Conservation (phyloP, 1,140 invertebrate species). For the Popillia japonica region DNA sequence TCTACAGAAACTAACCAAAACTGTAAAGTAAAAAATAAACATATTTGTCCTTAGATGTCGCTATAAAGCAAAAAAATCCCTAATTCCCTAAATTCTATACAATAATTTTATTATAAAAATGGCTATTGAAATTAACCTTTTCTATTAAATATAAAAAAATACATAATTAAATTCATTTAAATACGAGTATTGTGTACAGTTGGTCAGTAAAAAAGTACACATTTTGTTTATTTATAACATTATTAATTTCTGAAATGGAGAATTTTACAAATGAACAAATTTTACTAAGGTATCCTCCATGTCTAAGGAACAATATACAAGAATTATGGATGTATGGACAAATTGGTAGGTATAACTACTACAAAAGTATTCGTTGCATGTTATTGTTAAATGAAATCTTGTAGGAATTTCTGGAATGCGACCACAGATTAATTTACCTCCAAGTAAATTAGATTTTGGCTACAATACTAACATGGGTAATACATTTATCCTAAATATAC, state of each 20-base stretch:
- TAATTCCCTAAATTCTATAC: too few relatives aligned
- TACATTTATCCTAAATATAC: conserved; percentile 55
- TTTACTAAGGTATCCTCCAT: background rate
- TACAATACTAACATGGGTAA: conserved; percentile 48
- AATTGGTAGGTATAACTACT: conserved; percentile 19
- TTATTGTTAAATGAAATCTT: background rate
- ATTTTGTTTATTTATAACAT: too few relatives aligned
- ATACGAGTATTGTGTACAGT: too few relatives aligned
- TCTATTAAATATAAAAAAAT: too few relatives aligned
- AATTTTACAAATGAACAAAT: conserved; percentile 32
- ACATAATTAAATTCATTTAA: too few relatives aligned
- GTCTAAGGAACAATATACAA: conserved; percentile 33
- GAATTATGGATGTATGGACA: conserved; percentile 35
- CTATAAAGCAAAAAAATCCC: too few relatives aligned
- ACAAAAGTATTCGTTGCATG: background rate
- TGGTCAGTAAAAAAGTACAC: too few relatives aligned
- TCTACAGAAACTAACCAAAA: too few relatives aligned
- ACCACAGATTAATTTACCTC: conserved; percentile 31
- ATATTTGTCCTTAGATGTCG: too few relatives aligned
- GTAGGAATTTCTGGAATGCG: conserved; percentile 15
- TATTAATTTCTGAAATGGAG: background rate
- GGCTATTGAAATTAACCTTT: too few relatives aligned
- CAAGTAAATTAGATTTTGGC: conserved; percentile 44
- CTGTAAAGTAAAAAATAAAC: too few relatives aligned
- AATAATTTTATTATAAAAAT: too few relatives aligned